Percentiles rank a stretch among this genome's conserved stretches.
These are phyloP conservation scores for Anguilla japonica DNA, from an alignment of 2,113 vertebrate genomes.

Conservation along the genomic window DNA sequence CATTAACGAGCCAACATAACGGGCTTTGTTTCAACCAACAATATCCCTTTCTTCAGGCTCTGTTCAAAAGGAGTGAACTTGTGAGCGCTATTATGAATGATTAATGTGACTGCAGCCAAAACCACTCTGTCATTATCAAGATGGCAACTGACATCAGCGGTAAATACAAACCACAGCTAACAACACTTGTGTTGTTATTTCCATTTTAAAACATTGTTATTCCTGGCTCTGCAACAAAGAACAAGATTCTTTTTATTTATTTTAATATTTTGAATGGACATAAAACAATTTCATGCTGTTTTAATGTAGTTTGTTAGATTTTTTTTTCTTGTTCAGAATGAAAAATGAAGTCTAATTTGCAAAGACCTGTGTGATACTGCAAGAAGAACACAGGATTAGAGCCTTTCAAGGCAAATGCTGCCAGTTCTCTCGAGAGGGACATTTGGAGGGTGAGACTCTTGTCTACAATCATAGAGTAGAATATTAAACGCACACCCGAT, in stretches of 20 bases:
- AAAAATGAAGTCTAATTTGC: background rate
- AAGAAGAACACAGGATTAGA: background rate
- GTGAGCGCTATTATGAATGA: slow-evolving; percentile 1
- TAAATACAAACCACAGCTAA: background rate
- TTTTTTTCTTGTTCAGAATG: background rate
- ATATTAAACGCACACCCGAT: background rate
- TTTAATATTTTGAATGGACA: background rate
- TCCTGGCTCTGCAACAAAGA: slow-evolving; percentile 1
- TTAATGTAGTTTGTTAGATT: background rate
- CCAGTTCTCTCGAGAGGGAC: background rate
- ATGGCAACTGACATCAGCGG: background rate
- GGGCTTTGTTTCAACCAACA: slow-evolving; percentile 9
- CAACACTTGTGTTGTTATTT: slow-evolving; percentile 9
- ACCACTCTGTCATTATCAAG: background rate
- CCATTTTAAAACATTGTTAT: slow-evolving; percentile 5
- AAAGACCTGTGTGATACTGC: background rate
- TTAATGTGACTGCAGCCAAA: background rate
- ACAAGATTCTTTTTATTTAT: background rate
- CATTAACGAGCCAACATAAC: background rate
- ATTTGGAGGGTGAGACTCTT: background rate
- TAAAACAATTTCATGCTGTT: background rate
- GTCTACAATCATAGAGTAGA: background rate
- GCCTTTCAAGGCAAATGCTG: background rate
- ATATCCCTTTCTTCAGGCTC: background rate
- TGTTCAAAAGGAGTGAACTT: background rate